phyloP scores from a whole-genome alignment of 1,140 invertebrate species.

The Notospermus geniculatus region DNA sequence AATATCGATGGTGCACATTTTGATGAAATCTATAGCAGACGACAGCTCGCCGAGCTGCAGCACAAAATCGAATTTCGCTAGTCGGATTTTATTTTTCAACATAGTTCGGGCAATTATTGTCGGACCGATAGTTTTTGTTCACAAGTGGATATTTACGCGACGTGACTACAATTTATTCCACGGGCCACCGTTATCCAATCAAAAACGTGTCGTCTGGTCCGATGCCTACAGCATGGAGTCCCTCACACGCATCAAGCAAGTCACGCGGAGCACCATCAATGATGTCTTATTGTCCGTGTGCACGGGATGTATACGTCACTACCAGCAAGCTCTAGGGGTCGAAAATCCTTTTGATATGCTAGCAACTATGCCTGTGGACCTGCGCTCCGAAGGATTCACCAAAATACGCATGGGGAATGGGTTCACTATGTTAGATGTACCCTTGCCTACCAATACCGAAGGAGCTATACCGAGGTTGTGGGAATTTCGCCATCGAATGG shows the following conservation, averaged over 20 bases:
- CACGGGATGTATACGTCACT: conserved; percentile 58
- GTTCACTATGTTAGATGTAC: conserved; percentile 55
- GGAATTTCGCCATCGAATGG: conserved; percentile 59
- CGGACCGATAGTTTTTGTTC: conserved; percentile 60
- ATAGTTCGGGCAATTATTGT: conserved; percentile 58
- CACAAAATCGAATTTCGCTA: conserved; percentile 55
- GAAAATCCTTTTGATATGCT: conserved; percentile 58
- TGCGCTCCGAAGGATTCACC: conserved; percentile 43
- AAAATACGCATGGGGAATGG: conserved; percentile 50
- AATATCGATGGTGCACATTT: conserved; percentile 58
- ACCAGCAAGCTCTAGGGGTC: conserved; percentile 57
- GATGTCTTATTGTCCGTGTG: conserved; percentile 61
- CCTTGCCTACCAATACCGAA: conserved; percentile 60
- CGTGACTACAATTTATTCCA: conserved; percentile 48
- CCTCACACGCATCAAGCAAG: conserved; percentile 57
- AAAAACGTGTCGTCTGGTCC: conserved; percentile 57
- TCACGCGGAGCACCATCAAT: conserved; percentile 61
- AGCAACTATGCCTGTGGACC: conserved; percentile 58
- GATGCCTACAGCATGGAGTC: conserved; percentile 39
- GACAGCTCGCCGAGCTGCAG: conserved; percentile 46
- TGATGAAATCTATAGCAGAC: conserved; percentile 60
- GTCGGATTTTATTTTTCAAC: conserved; percentile 34
- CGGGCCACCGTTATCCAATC: conserved; percentile 37
- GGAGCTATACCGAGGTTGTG: conserved; percentile 65
- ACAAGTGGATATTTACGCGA: conserved; percentile 53